Evolutionary conservation across 1,140 invertebrate genomes (phyloP).

Genomic region (Lycorma delicatula): DNA sequence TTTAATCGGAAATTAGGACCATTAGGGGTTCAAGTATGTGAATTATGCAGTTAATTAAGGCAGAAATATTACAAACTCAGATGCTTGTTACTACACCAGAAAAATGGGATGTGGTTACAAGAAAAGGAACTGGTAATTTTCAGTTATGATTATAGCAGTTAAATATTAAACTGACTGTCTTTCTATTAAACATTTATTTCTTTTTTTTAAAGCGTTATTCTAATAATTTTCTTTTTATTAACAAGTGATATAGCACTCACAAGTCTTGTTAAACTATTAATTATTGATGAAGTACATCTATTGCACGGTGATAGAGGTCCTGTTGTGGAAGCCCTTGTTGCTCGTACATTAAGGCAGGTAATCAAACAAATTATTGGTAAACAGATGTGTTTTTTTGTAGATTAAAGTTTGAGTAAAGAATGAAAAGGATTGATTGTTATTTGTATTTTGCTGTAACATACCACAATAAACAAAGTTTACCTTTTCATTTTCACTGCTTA

Average conservation of each 20-base stretch:
- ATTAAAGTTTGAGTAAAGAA: too few relatives aligned
- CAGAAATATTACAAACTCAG: constrained; percentile 91
- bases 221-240: constrained; percentile 14
- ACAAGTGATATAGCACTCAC: constrained; percentile 82
- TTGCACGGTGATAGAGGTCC: constrained; percentile 95
- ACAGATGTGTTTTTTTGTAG: too few relatives aligned
- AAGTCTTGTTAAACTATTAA: constrained; percentile 85
- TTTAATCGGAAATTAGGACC: constrained; percentile 71
- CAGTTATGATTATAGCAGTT: too few relatives aligned
- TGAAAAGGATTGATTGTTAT: too few relatives aligned
- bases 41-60: constrained; percentile 95
- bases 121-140: constrained; percentile 68
- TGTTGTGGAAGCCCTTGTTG: constrained; percentile 95
- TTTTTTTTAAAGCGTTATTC: background rate
- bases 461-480: too few relatives aligned
- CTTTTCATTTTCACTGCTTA: too few relatives aligned
- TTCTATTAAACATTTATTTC: background rate
- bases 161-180: too few relatives aligned
- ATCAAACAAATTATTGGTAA: too few relatives aligned
- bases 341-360: constrained; percentile 83
- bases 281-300: constrained; percentile 98
- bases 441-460: too few relatives aligned
- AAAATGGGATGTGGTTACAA: constrained; percentile 99
- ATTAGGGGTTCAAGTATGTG: constrained; percentile 75
- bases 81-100: constrained; percentile 98